Base-by-base conservation (phyloP, 2,113 vertebrate species). In the Heterochromis multidens region DNA sequence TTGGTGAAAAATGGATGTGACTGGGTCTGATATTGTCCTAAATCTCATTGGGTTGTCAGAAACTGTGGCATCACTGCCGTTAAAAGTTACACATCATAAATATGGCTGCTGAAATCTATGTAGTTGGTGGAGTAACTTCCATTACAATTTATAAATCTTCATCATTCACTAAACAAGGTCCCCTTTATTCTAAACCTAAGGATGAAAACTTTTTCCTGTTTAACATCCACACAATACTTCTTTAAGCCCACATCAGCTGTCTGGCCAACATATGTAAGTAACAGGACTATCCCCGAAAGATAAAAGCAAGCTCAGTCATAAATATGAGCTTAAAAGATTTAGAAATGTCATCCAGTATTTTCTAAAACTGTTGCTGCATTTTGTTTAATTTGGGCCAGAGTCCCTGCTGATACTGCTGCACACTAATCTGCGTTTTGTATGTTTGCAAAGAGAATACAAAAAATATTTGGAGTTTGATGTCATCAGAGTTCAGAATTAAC, bases 381-480 rank as follows among this genome's bases (percentile, higher is more conserved):
- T 77, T 80, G 65, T 88, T 88, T 82, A 52, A 74, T 82, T 78
- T 87, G 49, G 56, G 58, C 58, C 56, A 21, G 59, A 78, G 60
- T 72, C 57, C 85, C 87, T 67, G 80, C n/a, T 84, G 76, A 76
- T 54, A 52, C 80, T 58, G 81, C 56, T 74, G 46, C 49, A 59
- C 19, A 52, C 62, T 82, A 63, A 86, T 60, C 61, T 80, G 80
- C n/a, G 60, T 58, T 31, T 52, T 52, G 81, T 92, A 83, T 91
- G 76, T 89, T 89, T 89, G 58, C 58, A 29, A 21, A 70, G 35
- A 54, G 77, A 92, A 89, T 62, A 87, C 52, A 82, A 81, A 85
- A 80, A 79, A 74, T 62, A 40, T 80, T 85, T 84, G 27, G 60
- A 89, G 79, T 82, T 62, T 27, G 49, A 49, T 78, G 72, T 79